A percentile compares a stretch with the other conserved stretches of the same genome.
Evolutionary conservation across 2,113 vertebrate species (phyloP).

Genomic region (Tragelaphus strepsiceros): DNA sequence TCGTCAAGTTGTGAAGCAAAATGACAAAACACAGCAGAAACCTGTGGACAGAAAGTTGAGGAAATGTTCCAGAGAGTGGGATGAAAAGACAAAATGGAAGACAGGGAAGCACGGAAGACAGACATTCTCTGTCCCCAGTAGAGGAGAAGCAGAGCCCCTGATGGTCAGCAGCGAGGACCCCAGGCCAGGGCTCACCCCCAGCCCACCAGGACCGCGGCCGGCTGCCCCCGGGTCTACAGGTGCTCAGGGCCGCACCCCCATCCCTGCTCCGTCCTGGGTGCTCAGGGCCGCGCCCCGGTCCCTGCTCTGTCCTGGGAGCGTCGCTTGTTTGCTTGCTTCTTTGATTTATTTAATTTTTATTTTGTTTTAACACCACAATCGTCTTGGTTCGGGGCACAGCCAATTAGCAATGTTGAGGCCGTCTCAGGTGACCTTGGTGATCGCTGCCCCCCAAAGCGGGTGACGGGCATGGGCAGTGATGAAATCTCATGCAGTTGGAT

Average conservation of each 20-base stretch:
- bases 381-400: not conserved
- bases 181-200: not conserved
- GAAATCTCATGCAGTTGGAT: not conserved
- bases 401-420: not conserved
- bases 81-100: not conserved
- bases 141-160: not conserved
- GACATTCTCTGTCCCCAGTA: not conserved
- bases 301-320: no score
- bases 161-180: not conserved
- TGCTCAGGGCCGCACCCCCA: rapidly evolving
- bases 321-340: not conserved
- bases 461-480: rapidly evolving
- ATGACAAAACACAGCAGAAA: not conserved
- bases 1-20: no score
- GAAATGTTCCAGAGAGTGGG: not conserved
- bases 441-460: rapidly evolving
- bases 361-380: not conserved
- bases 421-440: not conserved
- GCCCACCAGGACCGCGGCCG: rapidly evolving
- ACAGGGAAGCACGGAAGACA: rapidly evolving
- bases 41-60: not conserved
- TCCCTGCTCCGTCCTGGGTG: no score
- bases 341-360: not conserved
- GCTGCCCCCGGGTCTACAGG: rapidly evolving
- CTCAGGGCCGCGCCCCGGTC: rapidly evolving